These are phyloP conservation scores for Acanthornis magna DNA, from an alignment of 2,797 vertebrate genomes.

Conservation along the genomic window DNA sequence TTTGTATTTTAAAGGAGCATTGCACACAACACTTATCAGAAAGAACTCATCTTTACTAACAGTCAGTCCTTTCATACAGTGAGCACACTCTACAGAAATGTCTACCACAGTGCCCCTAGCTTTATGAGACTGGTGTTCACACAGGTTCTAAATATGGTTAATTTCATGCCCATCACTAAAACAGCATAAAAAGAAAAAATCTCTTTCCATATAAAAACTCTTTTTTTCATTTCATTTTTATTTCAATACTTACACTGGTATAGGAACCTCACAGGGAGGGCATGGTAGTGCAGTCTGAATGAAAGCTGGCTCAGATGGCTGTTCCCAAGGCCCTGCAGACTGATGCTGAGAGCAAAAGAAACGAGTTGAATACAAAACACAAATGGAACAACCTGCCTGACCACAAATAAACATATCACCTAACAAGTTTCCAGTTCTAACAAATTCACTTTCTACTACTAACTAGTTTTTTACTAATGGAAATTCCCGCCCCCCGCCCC, in stretches of 20 bases:
- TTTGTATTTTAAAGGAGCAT: not conserved
- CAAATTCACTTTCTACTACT: not conserved
- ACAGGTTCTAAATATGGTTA: not conserved
- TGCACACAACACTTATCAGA: not conserved
- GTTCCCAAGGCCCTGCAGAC: constrained; percentile 86
- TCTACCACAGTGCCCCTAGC: not conserved
- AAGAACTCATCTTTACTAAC: not conserved
- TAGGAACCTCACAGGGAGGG: constrained; percentile 80
- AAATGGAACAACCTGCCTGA: not conserved
- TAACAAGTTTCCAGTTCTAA: not conserved
- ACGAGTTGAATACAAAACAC: not conserved
- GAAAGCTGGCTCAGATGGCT: constrained; percentile 81
- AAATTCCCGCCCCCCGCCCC: not conserved
- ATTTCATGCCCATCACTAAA: not conserved
- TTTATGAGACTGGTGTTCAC: not conserved
- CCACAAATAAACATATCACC: not conserved
- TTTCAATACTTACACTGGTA: constrained; percentile 75
- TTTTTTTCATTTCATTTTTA: not conserved
- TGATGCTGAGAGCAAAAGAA: constrained; percentile 73
- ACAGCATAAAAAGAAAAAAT: not conserved
- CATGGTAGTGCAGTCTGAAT: constrained; percentile 80
- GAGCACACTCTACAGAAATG: not conserved
- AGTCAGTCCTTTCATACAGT: not conserved
- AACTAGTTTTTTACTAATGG: not conserved
- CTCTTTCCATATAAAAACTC: not conserved